Percentiles rank a stretch among this genome's conserved stretches.
These are phyloP conservation scores for Candoia aspera DNA, from an alignment of 2,113 vertebrate species.

Conservation along the genomic window DNA sequence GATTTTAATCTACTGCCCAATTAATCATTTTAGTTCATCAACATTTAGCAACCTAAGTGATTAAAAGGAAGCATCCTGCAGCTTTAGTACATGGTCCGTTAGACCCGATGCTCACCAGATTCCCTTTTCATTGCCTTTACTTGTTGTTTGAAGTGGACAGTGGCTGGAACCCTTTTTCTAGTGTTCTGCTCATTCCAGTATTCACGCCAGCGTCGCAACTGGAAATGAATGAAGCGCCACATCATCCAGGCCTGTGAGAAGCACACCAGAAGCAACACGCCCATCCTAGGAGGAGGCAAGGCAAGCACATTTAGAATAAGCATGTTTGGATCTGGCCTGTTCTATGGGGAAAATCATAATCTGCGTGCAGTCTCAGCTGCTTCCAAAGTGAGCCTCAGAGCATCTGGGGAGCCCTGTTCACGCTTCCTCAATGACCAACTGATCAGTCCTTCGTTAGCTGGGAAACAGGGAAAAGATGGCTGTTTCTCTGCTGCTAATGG, in stretches of 20 bases:
- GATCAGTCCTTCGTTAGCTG: not conserved
- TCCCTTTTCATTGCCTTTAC: constrained; percentile 85
- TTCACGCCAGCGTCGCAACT: constrained; percentile 93
- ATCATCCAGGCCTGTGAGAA: constrained; percentile 94
- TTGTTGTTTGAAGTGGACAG: constrained; percentile 73
- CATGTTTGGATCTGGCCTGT: not conserved
- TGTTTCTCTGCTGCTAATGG: not conserved
- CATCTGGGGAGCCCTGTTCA: not conserved
- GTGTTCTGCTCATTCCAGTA: constrained; percentile 87
- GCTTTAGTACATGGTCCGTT: too few relatives aligned
- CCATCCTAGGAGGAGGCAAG: constrained; percentile 76
- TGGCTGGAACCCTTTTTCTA: constrained; percentile 70
- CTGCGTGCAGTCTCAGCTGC: not conserved
- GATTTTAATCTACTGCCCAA: not conserved
- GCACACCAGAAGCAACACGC: constrained; percentile 87
- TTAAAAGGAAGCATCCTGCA: not conserved
- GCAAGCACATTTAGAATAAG: constrained; percentile 55
- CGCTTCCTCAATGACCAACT: not conserved
- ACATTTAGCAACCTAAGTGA: not conserved
- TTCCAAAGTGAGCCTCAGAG: not conserved
- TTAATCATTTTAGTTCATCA: not conserved
- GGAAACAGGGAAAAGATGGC: not conserved
- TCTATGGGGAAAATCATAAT: not conserved
- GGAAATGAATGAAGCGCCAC: constrained; percentile 97
- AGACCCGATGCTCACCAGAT: constrained; percentile 75